These are phyloP conservation scores for Otocyon megalotis DNA, from an alignment of 2,113 vertebrate species.

Conservation along the genomic window DNA sequence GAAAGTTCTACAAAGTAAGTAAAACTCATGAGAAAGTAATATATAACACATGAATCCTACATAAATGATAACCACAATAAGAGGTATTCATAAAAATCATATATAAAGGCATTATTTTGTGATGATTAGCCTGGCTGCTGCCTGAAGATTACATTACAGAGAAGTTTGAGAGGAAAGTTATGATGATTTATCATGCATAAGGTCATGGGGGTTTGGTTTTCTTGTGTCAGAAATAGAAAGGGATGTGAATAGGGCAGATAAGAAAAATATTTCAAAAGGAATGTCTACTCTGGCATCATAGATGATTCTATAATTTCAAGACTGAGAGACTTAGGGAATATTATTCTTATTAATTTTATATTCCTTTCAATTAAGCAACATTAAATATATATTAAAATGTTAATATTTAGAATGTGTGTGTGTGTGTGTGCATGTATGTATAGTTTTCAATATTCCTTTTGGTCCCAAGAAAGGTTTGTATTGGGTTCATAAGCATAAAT, in stretches of 20 bases:
- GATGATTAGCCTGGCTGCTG: not conserved
- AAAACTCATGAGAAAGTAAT: not conserved
- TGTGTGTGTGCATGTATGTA: not conserved
- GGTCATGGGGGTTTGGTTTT: not conserved
- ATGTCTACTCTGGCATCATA: not conserved
- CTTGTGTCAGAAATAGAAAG: not conserved
- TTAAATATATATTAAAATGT: not conserved
- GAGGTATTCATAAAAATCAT: not conserved
- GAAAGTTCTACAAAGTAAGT: not conserved
- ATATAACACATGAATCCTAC: not conserved
- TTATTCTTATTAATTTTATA: not conserved
- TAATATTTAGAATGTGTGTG: not conserved
- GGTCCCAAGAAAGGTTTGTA: not conserved
- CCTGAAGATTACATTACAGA: not conserved
- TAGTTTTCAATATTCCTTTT: not conserved
- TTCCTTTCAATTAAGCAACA: not conserved
- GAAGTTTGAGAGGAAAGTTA: not conserved
- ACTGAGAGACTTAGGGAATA: not conserved
- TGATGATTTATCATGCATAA: not conserved
- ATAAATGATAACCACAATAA: not conserved
- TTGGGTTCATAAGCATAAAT: not conserved
- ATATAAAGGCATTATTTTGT: not conserved
- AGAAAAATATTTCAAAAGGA: not conserved
- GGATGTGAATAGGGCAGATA: not conserved
- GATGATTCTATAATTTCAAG: not conserved